Evolutionary conservation across 2,888 invertebrate species (phyloP).

Genomic region (Melieria crassipennis): DNA sequence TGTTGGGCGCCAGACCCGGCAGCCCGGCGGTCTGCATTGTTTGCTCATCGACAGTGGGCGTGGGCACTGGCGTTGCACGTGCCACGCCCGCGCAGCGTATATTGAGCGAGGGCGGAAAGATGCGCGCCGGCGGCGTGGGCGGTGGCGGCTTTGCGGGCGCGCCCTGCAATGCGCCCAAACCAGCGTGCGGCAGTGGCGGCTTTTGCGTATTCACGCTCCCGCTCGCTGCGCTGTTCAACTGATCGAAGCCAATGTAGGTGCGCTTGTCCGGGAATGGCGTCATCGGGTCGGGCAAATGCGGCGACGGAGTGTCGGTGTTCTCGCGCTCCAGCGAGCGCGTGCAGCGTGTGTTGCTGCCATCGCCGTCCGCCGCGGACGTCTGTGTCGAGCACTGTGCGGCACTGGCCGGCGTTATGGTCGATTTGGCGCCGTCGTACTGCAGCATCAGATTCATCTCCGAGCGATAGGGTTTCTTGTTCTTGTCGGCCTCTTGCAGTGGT

Average conservation of each 20-base stretch:
- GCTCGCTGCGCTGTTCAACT: conserved; percentile 47
- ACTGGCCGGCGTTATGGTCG: conserved; percentile 35
- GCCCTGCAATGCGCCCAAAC: conserved; percentile 27
- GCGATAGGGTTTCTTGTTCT: conserved; percentile 62
- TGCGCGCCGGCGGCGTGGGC: conserved; percentile 54
- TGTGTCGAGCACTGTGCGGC: conserved; percentile 24
- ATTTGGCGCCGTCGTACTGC: conserved; percentile 59
- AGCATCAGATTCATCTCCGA: conserved; percentile 65
- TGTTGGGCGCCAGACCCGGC: conserved; percentile 52
- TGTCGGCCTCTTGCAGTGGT: conserved; percentile 43
- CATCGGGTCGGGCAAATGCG: conserved; percentile 64
- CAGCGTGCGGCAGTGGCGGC: conserved; percentile 45
- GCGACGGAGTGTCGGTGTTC: conserved; percentile 60
- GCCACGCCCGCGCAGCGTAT: conserved; percentile 37
- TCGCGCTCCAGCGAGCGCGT: conserved; percentile 56
- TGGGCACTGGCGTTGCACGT: conserved; percentile 44
- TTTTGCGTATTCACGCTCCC: conserved; percentile 41
- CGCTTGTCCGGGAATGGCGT: conserved; percentile 63
- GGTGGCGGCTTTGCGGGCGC: conserved; percentile 48
- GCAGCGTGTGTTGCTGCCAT: conserved; percentile 38
- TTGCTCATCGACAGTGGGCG: conserved; percentile 12
- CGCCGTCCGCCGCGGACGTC: conserved; percentile 22
- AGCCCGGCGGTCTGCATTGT: not conserved
- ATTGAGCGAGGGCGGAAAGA: conserved; percentile 43
- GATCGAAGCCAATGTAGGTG: conserved; percentile 63